These are phyloP conservation scores for Gastrophysa polygoni DNA, from an alignment of 2,888 invertebrate species.

Conservation along the genomic window DNA sequence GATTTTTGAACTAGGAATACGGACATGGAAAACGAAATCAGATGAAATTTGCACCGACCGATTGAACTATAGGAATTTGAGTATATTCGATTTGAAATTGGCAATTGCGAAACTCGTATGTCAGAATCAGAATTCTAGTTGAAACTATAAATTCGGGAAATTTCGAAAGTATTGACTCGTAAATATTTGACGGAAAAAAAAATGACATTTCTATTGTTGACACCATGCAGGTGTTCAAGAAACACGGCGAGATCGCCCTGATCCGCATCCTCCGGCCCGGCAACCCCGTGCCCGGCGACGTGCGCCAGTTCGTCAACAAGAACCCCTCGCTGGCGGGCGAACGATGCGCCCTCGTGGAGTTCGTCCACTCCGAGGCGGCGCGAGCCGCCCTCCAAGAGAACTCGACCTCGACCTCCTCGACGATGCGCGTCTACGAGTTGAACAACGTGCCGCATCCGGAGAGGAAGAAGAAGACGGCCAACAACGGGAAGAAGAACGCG, in stretches of 20 bases:
- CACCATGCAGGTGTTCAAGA: constrained; percentile 84
- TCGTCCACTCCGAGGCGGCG: constrained; percentile 85
- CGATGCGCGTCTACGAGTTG: constrained; percentile 77
- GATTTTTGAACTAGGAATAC: no score
- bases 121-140: no score
- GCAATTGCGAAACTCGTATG: no score
- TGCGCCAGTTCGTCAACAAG: constrained; percentile 88
- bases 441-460: constrained; percentile 72
- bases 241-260: constrained; percentile 88
- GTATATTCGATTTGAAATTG: no score
- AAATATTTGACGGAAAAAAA: no score
- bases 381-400: constrained; percentile 77
- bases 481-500: constrained; percentile 68
- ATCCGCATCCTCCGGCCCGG: constrained; percentile 88
- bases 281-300: constrained; percentile 88
- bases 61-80: no score
- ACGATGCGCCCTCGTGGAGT: constrained; percentile 90
- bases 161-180: no score
- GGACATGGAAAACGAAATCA: no score
- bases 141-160: no score
- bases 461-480: constrained; percentile 75
- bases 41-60: no score
- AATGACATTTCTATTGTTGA: no score
- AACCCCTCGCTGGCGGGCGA: constrained; percentile 86
- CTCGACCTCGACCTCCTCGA: constrained; percentile 63